Base-by-base conservation (phyloP, 1,140 invertebrate species). In the Eriosoma lanigerum region DNA sequence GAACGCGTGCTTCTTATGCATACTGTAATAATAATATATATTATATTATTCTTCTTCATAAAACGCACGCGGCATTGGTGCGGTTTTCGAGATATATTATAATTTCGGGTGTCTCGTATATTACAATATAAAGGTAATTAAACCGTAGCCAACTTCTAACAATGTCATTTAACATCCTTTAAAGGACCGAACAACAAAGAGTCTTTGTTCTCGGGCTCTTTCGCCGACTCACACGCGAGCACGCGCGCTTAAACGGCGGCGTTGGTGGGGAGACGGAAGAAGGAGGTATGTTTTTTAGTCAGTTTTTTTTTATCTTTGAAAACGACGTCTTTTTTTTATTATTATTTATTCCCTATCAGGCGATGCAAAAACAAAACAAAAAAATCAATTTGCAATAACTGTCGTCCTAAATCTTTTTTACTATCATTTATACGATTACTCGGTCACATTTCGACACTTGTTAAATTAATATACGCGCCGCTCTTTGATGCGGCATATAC, bases 341-440 rank as follows among this genome's bases (percentile, higher is more conserved):
- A 62, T n/a, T 78, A 48, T 62, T 78, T 78, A 62, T 62, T 78
- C 38, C n/a, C 72, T 78, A 78, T 62, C 56, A 44, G 15, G 15
- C n/a, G 54, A 46, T 46, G 56, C 19, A 46, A 62, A 78, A 78
- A 58, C 68, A 52, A 46, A 78, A 68, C 21, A 68, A 62, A 66
- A 78, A 78, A 48, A 78, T 78, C 75, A 78, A 78, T 78, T 78
- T 78, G 75, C 75, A 78, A 78, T 78, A 78, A 78, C 75, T 78
- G 75, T 78, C 75, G 38, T 19, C 38, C 32, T 78, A 78, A 78
- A 78, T 78, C 75, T 78, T 21, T 29, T 78, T 78, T 78, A 78
- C 15, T 29, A 48, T 48, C 75, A 62, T 60, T 78, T 62, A 76
- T 52, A 78, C 75, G 24, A 78, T 78, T 78, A 78, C 75, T 48